Percentiles rank a stretch among this genome's conserved stretches.
Evolutionary conservation across 2,888 invertebrate genomes (phyloP).

Genomic region (Capitulum mitella): DNA sequence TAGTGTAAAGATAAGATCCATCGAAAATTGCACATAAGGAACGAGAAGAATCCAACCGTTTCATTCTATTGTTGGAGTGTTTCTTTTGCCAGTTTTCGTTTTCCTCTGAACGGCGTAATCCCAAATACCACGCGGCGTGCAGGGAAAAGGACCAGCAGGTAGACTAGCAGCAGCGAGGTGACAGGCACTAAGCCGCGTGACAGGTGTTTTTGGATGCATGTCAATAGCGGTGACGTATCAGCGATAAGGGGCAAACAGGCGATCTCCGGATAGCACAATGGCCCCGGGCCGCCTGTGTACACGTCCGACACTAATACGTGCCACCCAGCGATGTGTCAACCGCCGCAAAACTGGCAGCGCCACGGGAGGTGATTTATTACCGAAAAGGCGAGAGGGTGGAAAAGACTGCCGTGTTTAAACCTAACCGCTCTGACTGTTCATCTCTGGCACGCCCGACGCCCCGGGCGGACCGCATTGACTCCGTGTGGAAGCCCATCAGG

Average conservation of each 20-base stretch:
- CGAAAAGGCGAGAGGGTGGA: neutral
- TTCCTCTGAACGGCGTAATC: too few relatives aligned
- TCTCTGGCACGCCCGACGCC: too few relatives aligned
- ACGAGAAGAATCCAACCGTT: too few relatives aligned
- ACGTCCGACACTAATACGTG: neutral
- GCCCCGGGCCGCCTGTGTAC: neutral
- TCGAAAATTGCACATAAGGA: too few relatives aligned
- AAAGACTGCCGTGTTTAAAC: too few relatives aligned
- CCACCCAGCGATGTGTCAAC: neutral
- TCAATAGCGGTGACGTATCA: slow-evolving; percentile 2
- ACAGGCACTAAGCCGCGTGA: neutral
- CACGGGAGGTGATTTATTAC: neutral
- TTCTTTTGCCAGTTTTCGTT: too few relatives aligned
- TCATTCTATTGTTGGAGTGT: too few relatives aligned
- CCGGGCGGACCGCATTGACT: neutral
- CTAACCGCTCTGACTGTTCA: too few relatives aligned
- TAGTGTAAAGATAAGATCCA: too few relatives aligned
- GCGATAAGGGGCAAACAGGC: slow-evolving; percentile 6
- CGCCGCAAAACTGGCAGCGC: neutral
- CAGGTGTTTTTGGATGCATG: slow-evolving; percentile 3
- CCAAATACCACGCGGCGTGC: too few relatives aligned
- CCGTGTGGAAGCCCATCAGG: neutral
- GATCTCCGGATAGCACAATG: neutral
- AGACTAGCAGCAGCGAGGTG: neutral
- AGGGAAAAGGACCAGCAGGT: too few relatives aligned